These are phyloP conservation scores for Palloptera scutellata DNA, from an alignment of 2,888 invertebrate species.

Conservation along the genomic window DNA sequence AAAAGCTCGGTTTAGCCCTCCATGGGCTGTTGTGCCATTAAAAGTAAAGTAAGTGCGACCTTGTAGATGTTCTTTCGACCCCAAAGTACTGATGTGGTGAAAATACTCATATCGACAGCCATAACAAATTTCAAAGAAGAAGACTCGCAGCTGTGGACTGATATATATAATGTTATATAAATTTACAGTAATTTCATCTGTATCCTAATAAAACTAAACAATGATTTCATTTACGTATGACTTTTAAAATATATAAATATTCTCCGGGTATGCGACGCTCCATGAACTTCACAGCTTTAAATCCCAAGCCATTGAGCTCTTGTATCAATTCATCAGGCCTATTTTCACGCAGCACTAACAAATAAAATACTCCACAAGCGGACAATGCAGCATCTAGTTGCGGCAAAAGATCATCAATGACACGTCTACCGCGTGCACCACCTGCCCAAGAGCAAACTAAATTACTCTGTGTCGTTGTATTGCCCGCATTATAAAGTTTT, in stretches of 20 bases:
- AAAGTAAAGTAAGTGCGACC: too few species aligned
- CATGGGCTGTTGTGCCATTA: too few species aligned
- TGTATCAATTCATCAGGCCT: constrained; percentile 75
- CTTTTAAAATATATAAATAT: constrained; percentile 82
- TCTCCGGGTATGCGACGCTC: constrained; percentile 86
- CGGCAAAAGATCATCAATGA: constrained; percentile 78
- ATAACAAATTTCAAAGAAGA: too few species aligned
- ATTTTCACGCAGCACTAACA: constrained; percentile 90
- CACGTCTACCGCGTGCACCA: constrained; percentile 76
- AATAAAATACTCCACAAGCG: constrained; percentile 81
- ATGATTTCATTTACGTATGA: constrained; percentile 56
- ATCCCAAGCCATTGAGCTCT: constrained; percentile 69
- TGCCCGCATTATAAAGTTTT: constrained; percentile 17
- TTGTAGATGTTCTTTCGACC: too few species aligned
- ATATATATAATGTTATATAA: too few species aligned
- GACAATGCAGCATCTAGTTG: constrained; percentile 76
- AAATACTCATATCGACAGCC: too few species aligned
- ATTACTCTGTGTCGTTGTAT: constrained; percentile 37
- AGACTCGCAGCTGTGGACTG: too few species aligned
- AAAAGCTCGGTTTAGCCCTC: too few species aligned
- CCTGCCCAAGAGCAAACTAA: constrained; percentile 75
- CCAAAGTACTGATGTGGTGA: too few species aligned
- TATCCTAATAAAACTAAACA: too few species aligned
- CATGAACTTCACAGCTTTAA: constrained; percentile 70
- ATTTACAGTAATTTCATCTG: too few species aligned